Conservation (phyloP, 2,888 invertebrate genomes). For the Tribolium freemani region DNA sequence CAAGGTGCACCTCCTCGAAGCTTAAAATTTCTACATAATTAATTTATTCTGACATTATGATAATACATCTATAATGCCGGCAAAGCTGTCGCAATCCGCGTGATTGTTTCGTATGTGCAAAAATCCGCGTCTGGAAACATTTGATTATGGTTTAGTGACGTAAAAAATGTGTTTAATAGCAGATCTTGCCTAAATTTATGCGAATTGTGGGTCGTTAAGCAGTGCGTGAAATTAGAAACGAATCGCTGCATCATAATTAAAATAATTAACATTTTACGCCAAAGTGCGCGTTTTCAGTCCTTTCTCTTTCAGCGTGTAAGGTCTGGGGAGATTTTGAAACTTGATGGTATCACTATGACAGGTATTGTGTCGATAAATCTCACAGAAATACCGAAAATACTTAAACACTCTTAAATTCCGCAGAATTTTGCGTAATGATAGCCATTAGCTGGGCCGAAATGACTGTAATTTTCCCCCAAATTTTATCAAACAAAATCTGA, state of each 20-base stretch:
- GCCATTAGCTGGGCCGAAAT: slow-evolving; percentile 42
- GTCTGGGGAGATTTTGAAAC: neutral
- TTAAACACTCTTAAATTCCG: slow-evolving; percentile 35
- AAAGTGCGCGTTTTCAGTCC: slow-evolving; percentile 10
- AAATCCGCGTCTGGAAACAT: neutral
- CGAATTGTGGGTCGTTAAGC: slow-evolving; percentile 27
- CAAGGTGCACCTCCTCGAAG: neutral
- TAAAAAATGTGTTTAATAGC: slow-evolving; percentile 21
- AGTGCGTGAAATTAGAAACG: slow-evolving; percentile 38
- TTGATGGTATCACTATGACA: slow-evolving; percentile 12
- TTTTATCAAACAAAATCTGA: slow-evolving; percentile 49
- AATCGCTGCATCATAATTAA: slow-evolving; percentile 28
- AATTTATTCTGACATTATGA: neutral
- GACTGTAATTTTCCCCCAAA: slow-evolving; percentile 50
- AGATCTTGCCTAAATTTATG: slow-evolving; percentile 32
- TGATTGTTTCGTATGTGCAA: slow-evolving; percentile 1
- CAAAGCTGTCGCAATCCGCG: neutral
- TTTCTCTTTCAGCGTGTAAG: slow-evolving; percentile 22
- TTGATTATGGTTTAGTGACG: slow-evolving; percentile 2
- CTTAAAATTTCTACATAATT: slow-evolving; percentile 5
- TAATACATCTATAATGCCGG: slow-evolving; percentile 11
- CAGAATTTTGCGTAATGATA: slow-evolving; percentile 45
- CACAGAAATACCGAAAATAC: slow-evolving; percentile 16
- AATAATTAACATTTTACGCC: slow-evolving; percentile 34
- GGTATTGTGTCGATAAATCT: slow-evolving; percentile 15